phyloP scores from a whole-genome alignment of 2,888 invertebrate genomes.

The Branchellion lobata region DNA sequence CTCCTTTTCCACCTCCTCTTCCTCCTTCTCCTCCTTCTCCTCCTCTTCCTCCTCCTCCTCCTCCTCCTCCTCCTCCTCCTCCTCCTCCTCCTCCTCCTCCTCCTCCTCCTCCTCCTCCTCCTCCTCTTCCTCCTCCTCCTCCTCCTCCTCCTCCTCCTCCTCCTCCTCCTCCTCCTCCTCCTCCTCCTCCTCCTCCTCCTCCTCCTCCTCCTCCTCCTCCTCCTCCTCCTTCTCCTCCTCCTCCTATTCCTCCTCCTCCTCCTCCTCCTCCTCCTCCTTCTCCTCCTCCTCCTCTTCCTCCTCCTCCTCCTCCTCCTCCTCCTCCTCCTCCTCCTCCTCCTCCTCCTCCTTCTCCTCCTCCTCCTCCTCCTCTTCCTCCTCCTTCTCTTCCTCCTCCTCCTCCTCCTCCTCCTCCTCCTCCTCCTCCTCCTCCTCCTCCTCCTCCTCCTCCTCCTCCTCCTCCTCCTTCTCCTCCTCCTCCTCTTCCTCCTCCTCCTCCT shows the following conservation, averaged over 20 bases:
- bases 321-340: conserved; percentile 2
- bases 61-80: background rate
- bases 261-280: conserved; percentile 8
- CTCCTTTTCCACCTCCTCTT: no score
- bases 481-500: no score
- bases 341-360: background rate
- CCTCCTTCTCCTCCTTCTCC: no score
- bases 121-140: background rate
- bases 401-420: background rate
- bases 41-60: background rate
- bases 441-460: background rate
- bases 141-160: background rate
- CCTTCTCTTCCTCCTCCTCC: background rate
- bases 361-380: background rate
- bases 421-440: background rate
- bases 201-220: background rate
- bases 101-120: background rate
- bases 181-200: background rate
- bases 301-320: conserved; percentile 5
- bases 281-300: conserved; percentile 3
- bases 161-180: background rate
- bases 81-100: conserved; percentile 28
- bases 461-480: background rate
- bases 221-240: no score
- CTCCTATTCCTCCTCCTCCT: no score